Base-by-base conservation (phyloP, 1,140 invertebrate genomes). In the Hirudo medicinalis region DNA sequence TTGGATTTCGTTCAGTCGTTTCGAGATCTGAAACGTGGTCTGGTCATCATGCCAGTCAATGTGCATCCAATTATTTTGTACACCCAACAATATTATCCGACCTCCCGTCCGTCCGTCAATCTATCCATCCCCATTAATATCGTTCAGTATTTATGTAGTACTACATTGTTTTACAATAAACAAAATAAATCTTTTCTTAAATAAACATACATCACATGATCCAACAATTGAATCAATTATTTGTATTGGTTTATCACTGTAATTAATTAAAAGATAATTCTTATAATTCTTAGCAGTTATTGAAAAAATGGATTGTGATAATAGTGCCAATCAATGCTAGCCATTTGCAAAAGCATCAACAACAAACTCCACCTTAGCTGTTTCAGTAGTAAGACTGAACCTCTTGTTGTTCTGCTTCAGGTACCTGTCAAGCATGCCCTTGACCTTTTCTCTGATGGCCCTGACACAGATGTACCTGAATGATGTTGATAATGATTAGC, bases 371-470 rank as follows among this genome's bases (percentile, higher is more conserved):
- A 32, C 57, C 29, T 22, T 63, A 25, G 57, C 57, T 63, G 29
- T 32, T 63, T 22, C 57, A 25, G 57, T 32, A 13, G 57, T 63
- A 1, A 32, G 22, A 32, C 29, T 63, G 57, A 63, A 63, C 19
- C 29, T 63, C 29, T 32, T 22, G 29, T 63, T 63, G 57, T 63
- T 22, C 22, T 63, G 57, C 20, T 63, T 63, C 29, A 32, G 11
- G 29, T 25, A 32, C 22, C 57, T 22, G 22, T 22, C 22, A 22
- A 63, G 57, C 1, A 63, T 32, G 19, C 29, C 29, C 29, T 32
- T 63, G 11, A 63, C 22, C 15, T 63, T 63, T 20, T 63, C 57
- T 32, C 57, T 63, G 22, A 63, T 25, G 29, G 57, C 57, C 57
- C 57, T 63, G 57, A 63, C 29, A 13, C 22, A 32, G 20, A 63